phyloP scores from a whole-genome alignment of 2,888 invertebrate species.

The Elegia similella region DNA sequence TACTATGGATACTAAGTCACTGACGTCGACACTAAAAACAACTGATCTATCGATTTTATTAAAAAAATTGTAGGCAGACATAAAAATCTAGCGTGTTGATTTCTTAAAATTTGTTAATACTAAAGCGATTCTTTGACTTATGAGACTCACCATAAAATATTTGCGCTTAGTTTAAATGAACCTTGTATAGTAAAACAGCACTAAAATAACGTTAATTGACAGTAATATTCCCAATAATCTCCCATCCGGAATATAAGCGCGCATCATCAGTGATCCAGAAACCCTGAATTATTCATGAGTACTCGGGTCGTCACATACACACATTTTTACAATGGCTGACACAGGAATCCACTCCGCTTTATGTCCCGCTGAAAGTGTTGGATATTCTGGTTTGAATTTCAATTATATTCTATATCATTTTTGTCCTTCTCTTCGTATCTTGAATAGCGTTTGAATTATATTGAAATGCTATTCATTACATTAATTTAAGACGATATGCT shows the following conservation, averaged over 20 bases:
- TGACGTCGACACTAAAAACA: too few species aligned
- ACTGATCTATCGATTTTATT: too few species aligned
- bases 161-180: too few species aligned
- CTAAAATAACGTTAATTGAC: background rate
- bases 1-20: too few species aligned
- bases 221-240: conserved; percentile 1
- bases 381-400: conserved; percentile 13
- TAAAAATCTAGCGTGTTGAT: too few species aligned
- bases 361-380: conserved; percentile 26
- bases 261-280: conserved; percentile 15
- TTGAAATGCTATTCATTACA: too few species aligned
- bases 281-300: conserved; percentile 22
- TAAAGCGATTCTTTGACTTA: too few species aligned
- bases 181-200: too few species aligned
- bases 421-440: background rate
- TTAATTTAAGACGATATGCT: too few species aligned
- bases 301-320: conserved; percentile 24
- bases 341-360: conserved; percentile 48
- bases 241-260: conserved; percentile 2
- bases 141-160: too few species aligned
- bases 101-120: too few species aligned
- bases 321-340: conserved; percentile 44
- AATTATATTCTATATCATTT: background rate
- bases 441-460: background rate
- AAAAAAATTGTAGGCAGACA: too few species aligned